Base-by-base conservation (phyloP, 2,113 vertebrate species). In the Xenopus laevis region DNA sequence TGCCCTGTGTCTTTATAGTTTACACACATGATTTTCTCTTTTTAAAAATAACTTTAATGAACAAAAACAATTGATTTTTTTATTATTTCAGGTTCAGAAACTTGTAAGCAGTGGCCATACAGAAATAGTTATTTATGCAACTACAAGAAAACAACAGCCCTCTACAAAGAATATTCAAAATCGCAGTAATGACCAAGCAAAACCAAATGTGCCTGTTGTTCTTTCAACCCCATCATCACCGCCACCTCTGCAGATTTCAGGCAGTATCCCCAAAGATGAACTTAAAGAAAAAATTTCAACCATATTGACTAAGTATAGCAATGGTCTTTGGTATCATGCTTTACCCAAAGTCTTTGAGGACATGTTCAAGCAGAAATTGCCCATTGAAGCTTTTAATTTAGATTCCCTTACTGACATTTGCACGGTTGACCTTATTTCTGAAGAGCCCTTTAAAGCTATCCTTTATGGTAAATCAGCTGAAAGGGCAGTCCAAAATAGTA, bases 341-440 rank as follows among this genome's bases (percentile, higher is more conserved):
- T 86, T 98, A 79, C 95, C 96, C 1, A 93, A 92, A 82, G 86
- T 95, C 50, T 98, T 91, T 69, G 85, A 93, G 83, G 94, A 96
- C 3, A 84, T 85, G 0, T 96, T 92, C 82, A 93, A 93, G 87
- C 79, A 68, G 13, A 86, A 89, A 9, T 91, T 98, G 71, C 95
- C 96, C 0, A 81, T 90, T 64, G 78, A 91, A 2, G 3, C 90
- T 72, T 85, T 97, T 47, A 92, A 95, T 67, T 82, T 98, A 3
- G 85, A 90, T 47, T 68, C 84, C 0, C 86, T 98, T 53, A 87
- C 89, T 6, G 93, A 95, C 71, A 78, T 95, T 0, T 98, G 95
- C 69, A 67, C 76, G 9, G 85, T 98, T 68, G 92, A 95, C 80
- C 93, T 95, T 1, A 83, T 92, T 7, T 88, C 89, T 3, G 84